Evolutionary conservation across 1,140 invertebrate genomes (phyloP), one percentile per base, ranked within the genome.

Genomic region (Grapholita molesta): DNA sequence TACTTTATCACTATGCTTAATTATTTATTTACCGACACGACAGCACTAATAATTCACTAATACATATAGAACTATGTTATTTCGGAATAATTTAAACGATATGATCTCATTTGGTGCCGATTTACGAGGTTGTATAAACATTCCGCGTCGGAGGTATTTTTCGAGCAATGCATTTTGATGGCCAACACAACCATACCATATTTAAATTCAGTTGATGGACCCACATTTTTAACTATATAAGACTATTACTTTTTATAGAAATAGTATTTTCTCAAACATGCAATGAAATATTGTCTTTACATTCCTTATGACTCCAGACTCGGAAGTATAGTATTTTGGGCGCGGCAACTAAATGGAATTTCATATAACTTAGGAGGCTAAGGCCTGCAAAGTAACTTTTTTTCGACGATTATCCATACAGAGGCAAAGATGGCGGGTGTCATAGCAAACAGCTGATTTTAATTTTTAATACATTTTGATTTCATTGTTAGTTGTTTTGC

Each of bases 161-260:
- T 85, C 73, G 77, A 78, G 73, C 76, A 77, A 78, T 80, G 80
- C 84, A 83, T 86, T 81, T 82, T 79, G 79, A 76, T 70, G 80
- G 80, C 80, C 81, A 86, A 88, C 84, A 88, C 80, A 80, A 83
- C 74, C 80, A 84, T 88, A 83, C 78, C 79, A 79, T n/a, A n/a
- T 83, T 84, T 84, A 83, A 88, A 84, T 83, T 82, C 77, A 61
- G 74, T 69, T 72, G 78, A 77, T 72, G 76, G 68, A 69, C 78
- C 76, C 76, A 84, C 79, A 78, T 77, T 75, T 79, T 84, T 77
- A 81, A 81, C 70, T 74, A 79, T 84, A 84, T 80, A 72, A 65
- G 73, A 68, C 75, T 73, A 82, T 84, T 78, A 80, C 77, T 82
- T 75, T 80, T 79, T 84, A 82, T 77, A 77, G 57, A 48, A 30